These are phyloP conservation scores for Rallus limicola DNA, from an alignment of 2,113 vertebrate species.

Conservation along the genomic window DNA sequence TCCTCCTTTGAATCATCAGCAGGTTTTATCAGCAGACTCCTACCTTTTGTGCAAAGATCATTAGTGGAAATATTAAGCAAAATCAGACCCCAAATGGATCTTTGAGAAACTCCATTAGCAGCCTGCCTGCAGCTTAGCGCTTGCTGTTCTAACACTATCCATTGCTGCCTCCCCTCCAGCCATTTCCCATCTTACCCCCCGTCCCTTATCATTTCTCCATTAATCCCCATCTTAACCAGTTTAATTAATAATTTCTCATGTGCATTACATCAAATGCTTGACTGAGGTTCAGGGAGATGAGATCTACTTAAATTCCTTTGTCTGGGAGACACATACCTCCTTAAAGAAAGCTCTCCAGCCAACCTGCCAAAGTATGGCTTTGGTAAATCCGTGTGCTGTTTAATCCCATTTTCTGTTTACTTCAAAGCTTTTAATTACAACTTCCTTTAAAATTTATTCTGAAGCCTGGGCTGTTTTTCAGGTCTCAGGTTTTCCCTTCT, in stretches of 20 bases:
- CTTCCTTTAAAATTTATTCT: conserved; percentile 11
- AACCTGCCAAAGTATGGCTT: background rate
- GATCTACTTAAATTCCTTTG: conserved; percentile 54
- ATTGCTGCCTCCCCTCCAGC: conserved; percentile 44
- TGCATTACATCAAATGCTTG: conserved; percentile 46
- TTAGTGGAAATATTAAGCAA: conserved; percentile 60
- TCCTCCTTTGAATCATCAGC: conserved; percentile 22
- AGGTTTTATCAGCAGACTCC: conserved; percentile 29
- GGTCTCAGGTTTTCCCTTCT: background rate
- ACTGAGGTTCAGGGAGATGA: conserved; percentile 46
- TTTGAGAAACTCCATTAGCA: conserved; percentile 57
- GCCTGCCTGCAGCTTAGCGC: conserved; percentile 48
- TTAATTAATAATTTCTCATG: conserved; percentile 70
- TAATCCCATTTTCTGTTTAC: conserved; percentile 25
- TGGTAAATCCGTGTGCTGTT: conserved; percentile 10
- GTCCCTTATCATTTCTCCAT: conserved; percentile 48
- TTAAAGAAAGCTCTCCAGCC: background rate
- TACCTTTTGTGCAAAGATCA: conserved; percentile 62
- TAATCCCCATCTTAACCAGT: conserved; percentile 52
- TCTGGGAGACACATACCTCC: conserved; percentile 20
- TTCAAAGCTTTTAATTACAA: conserved; percentile 38
- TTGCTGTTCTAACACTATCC: conserved; percentile 36
- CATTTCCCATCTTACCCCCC: conserved; percentile 52
- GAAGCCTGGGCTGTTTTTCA: background rate
- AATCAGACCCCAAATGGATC: conserved; percentile 58